phyloP scores from a whole-genome alignment of 2,888 invertebrate species.

The Chaetogeoica ovagalla region DNA sequence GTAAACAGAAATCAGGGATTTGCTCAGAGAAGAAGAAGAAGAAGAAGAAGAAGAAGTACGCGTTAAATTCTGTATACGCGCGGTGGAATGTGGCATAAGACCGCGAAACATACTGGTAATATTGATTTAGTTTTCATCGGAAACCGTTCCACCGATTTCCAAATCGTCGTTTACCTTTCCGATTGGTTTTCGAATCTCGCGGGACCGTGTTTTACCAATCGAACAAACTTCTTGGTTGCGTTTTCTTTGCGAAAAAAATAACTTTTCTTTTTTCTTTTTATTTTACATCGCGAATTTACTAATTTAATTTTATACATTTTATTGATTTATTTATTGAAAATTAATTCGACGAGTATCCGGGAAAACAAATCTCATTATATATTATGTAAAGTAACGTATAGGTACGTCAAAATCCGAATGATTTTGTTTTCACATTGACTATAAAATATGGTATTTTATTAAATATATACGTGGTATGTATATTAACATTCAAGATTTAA shows the following conservation, averaged over 20 bases:
- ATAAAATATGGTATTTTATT: no score
- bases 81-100: slow-evolving; percentile 1
- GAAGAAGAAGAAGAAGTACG: slow-evolving; percentile 5
- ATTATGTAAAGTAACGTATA: neutral
- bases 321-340: slow-evolving; percentile 17
- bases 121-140: slow-evolving; percentile 45
- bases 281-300: neutral
- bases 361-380: neutral
- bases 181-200: slow-evolving; percentile 45
- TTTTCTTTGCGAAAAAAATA: slow-evolving; percentile 17
- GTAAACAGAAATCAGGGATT: neutral
- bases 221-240: slow-evolving; percentile 23
- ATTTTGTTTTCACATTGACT: neutral
- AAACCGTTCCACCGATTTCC: slow-evolving; percentile 34
- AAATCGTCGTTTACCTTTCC: slow-evolving; percentile 49
- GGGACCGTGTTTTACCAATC: slow-evolving; percentile 28
- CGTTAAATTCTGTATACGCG: slow-evolving; percentile 26
- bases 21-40: slow-evolving; percentile 5
- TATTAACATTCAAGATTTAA: no score
- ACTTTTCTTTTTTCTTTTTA: no score
- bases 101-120: slow-evolving; percentile 32
- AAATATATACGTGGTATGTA: no score
- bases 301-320: neutral
- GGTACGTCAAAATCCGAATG: neutral
- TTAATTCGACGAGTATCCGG: slow-evolving; percentile 17